Evolutionary conservation across 53 echinoderm and acorn worm genomes (phyloP).

Genomic region (Antedon mediterranea): DNA sequence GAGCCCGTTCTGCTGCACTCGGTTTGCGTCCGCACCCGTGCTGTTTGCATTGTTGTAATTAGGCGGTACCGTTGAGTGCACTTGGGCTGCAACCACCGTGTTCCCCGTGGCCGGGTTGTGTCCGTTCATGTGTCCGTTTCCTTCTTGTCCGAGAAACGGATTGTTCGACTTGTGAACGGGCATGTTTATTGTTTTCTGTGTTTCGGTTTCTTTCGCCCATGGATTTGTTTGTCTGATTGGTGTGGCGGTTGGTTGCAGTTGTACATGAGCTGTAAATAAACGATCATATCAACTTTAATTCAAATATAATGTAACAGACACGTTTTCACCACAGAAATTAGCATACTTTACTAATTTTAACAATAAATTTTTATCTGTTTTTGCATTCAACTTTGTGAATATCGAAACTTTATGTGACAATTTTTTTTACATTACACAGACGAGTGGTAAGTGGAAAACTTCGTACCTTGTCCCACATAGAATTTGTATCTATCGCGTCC

Average conservation of each 20-base stretch:
- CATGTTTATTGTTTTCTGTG: not conserved
- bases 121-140: not conserved
- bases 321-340: too few species aligned
- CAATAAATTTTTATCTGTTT: too few species aligned
- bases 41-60: slow-evolving; percentile 53
- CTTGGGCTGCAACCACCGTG: slow-evolving; percentile 17
- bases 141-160: not conserved
- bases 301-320: too few species aligned
- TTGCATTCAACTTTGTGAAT: too few species aligned
- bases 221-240: slow-evolving; percentile 70
- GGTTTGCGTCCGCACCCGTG: slow-evolving; percentile 15
- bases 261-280: slow-evolving; percentile 7
- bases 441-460: too few species aligned
- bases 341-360: too few species aligned
- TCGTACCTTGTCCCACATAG: too few species aligned
- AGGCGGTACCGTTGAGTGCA: slow-evolving; percentile 5
- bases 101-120: slow-evolving; percentile 7
- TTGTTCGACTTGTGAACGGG: not conserved
- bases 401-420: too few species aligned
- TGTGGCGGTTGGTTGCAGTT: slow-evolving; percentile 17
- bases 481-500: too few species aligned
- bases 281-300: not conserved
- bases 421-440: too few species aligned
- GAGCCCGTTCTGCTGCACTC: slow-evolving; percentile 19
- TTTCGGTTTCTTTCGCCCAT: slow-evolving; percentile 25